Evolutionary conservation across 1,140 invertebrate genomes (phyloP), one percentile per base, ranked within the genome.

Genomic region (Thaumatotibia leucotreta): DNA sequence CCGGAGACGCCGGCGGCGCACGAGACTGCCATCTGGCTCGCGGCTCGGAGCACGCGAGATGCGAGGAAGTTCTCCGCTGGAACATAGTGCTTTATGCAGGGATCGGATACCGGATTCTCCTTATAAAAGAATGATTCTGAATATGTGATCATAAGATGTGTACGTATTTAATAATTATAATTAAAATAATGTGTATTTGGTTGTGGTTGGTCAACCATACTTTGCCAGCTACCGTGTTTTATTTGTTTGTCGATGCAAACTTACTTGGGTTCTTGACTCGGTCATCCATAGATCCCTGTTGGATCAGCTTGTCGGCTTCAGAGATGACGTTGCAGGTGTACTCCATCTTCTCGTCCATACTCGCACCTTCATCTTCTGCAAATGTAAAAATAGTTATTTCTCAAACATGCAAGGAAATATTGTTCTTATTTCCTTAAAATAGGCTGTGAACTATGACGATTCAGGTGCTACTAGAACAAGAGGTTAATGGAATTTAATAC

Each of bases 11-110:
- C 75, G 62, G 89, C 82, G 0, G 92, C 82, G 68, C 89, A 92
- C 10, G 86, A 83, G 23, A 88, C 80, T 4, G 91, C 78, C 17
- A 92, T 68, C 39, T 84, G 77, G 67, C 91, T 91, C 17, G 91
- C 84, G 0, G 86, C 83, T 5, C 86, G 82, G 1, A 92, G 70
- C 24, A 93, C 86, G 20, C 81, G 74, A 0, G 89, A 91, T 65
- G 92, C 91, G 24, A 92, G 72, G 54, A 91, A 82, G 17, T 84
- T 85, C 76, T 92, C 92, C 64, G 91, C 89, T 84, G 66, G 2
- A 76, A 69, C 9, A 54, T 14, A n/a, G n/a, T 33, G n/a, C 33
- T 29, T 61, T 61, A 61, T 58, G 20, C 10, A n/a, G n/a, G n/a
- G n/a, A n/a, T n/a, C n/a, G n/a, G n/a, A n/a, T n/a, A n/a, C n/a